Evolutionary conservation across 2,888 invertebrate species (phyloP).

Genomic region (Pristionchus exspectatus): DNA sequence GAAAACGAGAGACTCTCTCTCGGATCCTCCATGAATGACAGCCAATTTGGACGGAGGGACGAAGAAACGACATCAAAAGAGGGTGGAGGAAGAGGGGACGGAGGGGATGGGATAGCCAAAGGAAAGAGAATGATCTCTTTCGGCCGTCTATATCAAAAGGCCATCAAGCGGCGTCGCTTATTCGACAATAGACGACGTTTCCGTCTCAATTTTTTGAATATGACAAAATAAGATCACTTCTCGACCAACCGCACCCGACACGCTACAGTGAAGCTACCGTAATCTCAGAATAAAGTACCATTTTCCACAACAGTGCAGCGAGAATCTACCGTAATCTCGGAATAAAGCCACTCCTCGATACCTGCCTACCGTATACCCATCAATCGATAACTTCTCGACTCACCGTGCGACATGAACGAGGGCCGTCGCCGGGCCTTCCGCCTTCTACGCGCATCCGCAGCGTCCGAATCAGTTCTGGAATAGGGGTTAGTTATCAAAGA

Average conservation of each 20-base stretch:
- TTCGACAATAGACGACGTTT: conserved; percentile 19
- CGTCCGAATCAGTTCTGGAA: conserved; percentile 53
- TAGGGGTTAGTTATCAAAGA: background rate
- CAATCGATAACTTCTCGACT: background rate
- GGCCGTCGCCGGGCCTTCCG: conserved; percentile 50
- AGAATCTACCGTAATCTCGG: conserved; percentile 32
- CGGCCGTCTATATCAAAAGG: background rate
- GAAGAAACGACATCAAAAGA: conserved; percentile 40
- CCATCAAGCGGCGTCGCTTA: background rate
- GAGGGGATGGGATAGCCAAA: background rate
- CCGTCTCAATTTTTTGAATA: background rate
- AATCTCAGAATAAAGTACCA: background rate
- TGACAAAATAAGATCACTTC: background rate
- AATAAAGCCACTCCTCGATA: background rate
- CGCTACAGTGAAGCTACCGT: background rate
- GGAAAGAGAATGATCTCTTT: conserved; percentile 8
- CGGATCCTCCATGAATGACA: background rate
- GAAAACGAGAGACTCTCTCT: background rate
- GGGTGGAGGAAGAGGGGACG: background rate
- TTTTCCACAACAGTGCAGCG: conserved; percentile 41
- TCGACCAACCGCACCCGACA: no score
- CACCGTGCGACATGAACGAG: conserved; percentile 55
- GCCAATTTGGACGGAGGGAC: background rate
- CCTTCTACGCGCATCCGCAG: conserved; percentile 46
- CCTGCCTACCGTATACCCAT: conserved; percentile 30